Base-by-base conservation (phyloP, 1,140 invertebrate genomes). In the Zeugodacus cucurbitae region DNA sequence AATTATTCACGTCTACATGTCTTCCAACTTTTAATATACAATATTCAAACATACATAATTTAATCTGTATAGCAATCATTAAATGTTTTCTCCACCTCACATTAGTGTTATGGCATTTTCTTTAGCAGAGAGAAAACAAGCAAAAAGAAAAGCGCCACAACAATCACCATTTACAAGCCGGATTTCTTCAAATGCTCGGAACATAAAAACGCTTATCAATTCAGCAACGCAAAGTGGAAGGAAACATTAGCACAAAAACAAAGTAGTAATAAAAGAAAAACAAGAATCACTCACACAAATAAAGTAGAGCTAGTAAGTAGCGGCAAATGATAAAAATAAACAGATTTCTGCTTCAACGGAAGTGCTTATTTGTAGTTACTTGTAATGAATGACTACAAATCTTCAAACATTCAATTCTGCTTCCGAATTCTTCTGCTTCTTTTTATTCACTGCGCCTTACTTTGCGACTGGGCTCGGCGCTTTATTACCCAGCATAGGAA, bases 361-460 rank as follows among this genome's bases (percentile, higher is more conserved):
- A 74, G 67, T 74, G 67, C 67, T 74, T 74, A 74, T 74, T 74
- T 74, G 67, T 74, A 74, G 67, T n/a, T 74, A 41, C 32, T 37
- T 20, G 17, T 41, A 74, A 41, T 74, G 32, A 74, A 37, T 32
- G 32, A 74, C 67, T 74, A 20, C 67, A 74, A 74, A 74, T 74
- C 67, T 74, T 37, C 67, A 74, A 41, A 74, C 67, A 74, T 74
- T 74, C 67, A 74, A 74, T 74, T 74, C 32, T 74, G 29, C 34
- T 37, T 32, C 26, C 67, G 34, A 74, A 74, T n/a, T n/a, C n/a
- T n/a, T n/a, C n/a, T n/a, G n/a, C n/a, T n/a, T n/a, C 67, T 74
- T 74, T 74, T 41, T 74, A 37, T 10, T 0, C 20, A 74, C 32
- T 32, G 17, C 32, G 67, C 20, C 34, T 74, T 74, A 20, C 32